Base-by-base conservation (phyloP, 2,113 vertebrate species). In the Phylloscopus trochiloides region DNA sequence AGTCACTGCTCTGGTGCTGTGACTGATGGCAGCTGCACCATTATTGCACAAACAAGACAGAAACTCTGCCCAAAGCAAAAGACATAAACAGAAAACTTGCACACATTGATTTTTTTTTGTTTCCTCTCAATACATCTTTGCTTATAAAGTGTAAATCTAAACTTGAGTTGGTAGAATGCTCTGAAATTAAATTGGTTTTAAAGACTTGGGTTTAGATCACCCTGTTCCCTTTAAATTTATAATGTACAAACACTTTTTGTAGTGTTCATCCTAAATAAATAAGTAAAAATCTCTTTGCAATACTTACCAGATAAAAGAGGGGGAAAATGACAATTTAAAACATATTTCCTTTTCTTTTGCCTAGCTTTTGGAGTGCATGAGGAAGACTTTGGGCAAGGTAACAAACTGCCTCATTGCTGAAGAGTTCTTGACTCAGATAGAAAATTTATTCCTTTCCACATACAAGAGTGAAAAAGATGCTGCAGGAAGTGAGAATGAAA, bases 291-390 rank as follows among this genome's bases (percentile, higher is more conserved):
- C 10, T 17, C 18, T 67, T 70, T 25, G 24, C 55, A 38, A 42
- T 61, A n/a, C 6, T 55, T 40, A 13, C 0, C 34, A 43, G 51
- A 25, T 63, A 58, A 62, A 84, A 55, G 8, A 6, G 18, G 2
- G 10, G 7, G 8, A 11, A 66, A 85, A 54, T 43, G 14, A 21
- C 9, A 9, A 6, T 82, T 79, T 34, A 14, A 15, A 55, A 47
- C 13, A 59, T 18, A 47, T 72, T 26, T 88, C 18, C 36, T 84
- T 77, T 93, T 96, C 73, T 95, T 45, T 86, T 92, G 48, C 65
- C 48, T 86, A 99, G 99, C 99, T 99, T 97, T 96, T 99, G 98
- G 98, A 98, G 20, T 99, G 99, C 93, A 96, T 99, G 96, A 98
- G 98, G 95, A 98, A 98, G 96, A 98, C 98, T 94, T 94, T 99